Base-by-base conservation (phyloP, 2,888 invertebrate species). In the Diogma glabrata region DNA sequence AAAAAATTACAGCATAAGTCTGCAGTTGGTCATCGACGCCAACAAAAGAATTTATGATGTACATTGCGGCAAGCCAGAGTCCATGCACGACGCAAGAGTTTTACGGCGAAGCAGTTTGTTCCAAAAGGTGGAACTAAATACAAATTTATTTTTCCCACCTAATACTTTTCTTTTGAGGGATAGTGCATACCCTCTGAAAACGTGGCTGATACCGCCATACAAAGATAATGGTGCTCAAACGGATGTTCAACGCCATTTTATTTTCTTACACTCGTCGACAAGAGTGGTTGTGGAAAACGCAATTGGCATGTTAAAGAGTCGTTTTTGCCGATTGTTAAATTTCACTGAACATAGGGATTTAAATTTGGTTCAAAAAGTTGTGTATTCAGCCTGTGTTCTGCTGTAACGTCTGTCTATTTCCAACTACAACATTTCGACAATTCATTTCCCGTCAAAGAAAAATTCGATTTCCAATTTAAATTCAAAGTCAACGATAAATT, bases 41-140 rank as follows among this genome's bases (percentile, higher is more conserved):
- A 51, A 59, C 12, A 61, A 59, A 51, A 57, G 50, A 9, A 60
- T 61, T 47, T 55, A 57, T 9, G 58, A 60, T 48, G 52, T 61
- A 3, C 57, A 52, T 47, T 59, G 58, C 26, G 61, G 61, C 14
- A 58, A 40, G n/a, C 40, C 40, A 40, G 40, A 12, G 3, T 40
- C 40, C 12, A 40, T 40, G 40, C 40, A 19, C n/a, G 40, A 40
- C 19, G 6, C 40, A 19, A 9, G 40, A 40, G 40, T 40, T 19
- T n/a, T 40, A 40, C 40, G 19, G 9, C 17, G 40, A 40, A 40
- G 40, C 19, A 19, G 40, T 40, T 17, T 17, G 19, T 19, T 40
- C 9, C 19, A 40, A 19, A 19, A 4, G 19, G 19, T 40, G 19
- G 40, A 40, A 19, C 40, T 20, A 19, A 40, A 40, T 19, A 40